Evolutionary conservation across 2,797 vertebrate species (phyloP).

Genomic region (Gymnopithys bicolor): DNA sequence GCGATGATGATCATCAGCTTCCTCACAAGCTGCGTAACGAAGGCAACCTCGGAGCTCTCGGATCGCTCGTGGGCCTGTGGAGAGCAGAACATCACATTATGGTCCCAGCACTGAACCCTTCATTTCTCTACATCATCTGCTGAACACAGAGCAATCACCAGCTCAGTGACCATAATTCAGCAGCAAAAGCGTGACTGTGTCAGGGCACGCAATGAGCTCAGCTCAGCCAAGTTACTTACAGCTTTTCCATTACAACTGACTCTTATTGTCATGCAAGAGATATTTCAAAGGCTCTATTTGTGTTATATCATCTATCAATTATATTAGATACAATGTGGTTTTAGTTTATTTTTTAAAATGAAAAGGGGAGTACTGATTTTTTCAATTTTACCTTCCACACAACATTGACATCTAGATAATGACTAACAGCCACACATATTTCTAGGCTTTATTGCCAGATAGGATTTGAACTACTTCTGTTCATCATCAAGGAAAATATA

Average conservation of each 20-base stretch:
- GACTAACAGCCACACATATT: background rate
- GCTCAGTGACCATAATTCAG: background rate
- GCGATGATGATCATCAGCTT: slow-evolving; percentile 97
- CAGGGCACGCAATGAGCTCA: background rate
- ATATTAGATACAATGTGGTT: background rate
- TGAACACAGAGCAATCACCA: background rate
- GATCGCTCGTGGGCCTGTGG: slow-evolving; percentile 93
- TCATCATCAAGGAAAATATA: background rate
- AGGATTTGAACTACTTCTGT: background rate
- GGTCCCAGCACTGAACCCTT: background rate
- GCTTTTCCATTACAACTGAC: background rate
- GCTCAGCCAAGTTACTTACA: background rate
- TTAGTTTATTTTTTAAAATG: background rate
- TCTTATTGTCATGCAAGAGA: background rate
- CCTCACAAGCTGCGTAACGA: slow-evolving; percentile 91
- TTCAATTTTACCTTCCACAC: background rate
- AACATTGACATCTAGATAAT: background rate
- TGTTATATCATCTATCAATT: background rate
- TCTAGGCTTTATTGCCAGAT: background rate
- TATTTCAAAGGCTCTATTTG: background rate
- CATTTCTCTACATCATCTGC: background rate
- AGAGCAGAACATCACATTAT: slow-evolving; percentile 8
- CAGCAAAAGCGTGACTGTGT: background rate
- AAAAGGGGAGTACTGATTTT: background rate
- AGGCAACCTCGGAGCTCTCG: slow-evolving; percentile 93